Base-by-base conservation (phyloP, 53 echinoderm and acorn worm species). In the Pentamera pediparva region DNA sequence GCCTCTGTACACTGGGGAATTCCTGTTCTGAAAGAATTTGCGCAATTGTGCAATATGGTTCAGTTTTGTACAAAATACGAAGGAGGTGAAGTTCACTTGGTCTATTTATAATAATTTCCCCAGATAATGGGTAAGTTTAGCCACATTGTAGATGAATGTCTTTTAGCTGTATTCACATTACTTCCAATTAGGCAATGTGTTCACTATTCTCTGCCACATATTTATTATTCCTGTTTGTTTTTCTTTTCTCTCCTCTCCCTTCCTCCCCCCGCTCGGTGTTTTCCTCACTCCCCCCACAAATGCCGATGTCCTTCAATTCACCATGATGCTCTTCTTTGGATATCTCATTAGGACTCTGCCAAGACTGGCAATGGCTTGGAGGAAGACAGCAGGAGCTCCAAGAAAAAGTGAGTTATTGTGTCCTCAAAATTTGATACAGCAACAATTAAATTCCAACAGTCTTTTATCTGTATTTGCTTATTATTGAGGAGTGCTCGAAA, bases 281-380 rank as follows among this genome's bases (percentile, higher is more conserved):
- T 54, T 62, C 75, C 82, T 79, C 64, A 54, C 31, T 50, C 56
- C 36, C 74, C 64, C n/a, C n/a, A n/a, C n/a, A n/a, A n/a, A n/a
- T 76, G 76, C 64, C 79, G 70, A 69, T 79, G 60, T 73, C 74
- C 80, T 65, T 75, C 82, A 80, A 70, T 47, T 82, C 80, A 81
- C 76, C 74, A 87, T 87, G 85, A 79, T 89, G 89, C 85, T 89
- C 75, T 89, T 81, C 65, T 89, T 89, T 89, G 89, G 89, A 81
- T n/a, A n/a, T 85, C 81, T 75, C 85, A 85, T 73, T 85, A 89
- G 75, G 85, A 56, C 49, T 75, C 78, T 27, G 22, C 82, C 2
- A 74, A 61, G 60, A 82, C 81, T 57, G 82, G 75, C 24, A 77
- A 65, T 41, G 55, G 52, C 40, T 15, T 77, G 18, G 70, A 76